A percentile compares a stretch with the other conserved stretches of the same genome.
Evolutionary conservation across 2,113 vertebrate genomes (phyloP).

Genomic region (Neodon shergylaensis): DNA sequence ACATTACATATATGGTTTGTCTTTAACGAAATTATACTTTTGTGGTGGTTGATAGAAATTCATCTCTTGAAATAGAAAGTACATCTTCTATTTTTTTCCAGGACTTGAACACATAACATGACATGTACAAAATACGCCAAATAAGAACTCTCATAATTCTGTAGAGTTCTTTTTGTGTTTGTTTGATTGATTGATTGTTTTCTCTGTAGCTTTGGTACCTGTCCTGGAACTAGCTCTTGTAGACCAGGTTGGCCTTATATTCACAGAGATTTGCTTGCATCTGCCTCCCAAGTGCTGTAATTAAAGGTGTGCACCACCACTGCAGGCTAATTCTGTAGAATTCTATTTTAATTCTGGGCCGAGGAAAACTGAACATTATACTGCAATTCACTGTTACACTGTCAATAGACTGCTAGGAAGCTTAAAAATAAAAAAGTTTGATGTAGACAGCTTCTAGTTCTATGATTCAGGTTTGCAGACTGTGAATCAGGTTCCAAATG

Average conservation of each 20-base stretch:
- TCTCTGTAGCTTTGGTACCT: too few species aligned
- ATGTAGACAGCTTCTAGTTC: not conserved
- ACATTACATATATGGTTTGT: not conserved
- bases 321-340: not conserved
- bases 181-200: too few species aligned
- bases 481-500: not conserved
- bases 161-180: not conserved
- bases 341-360: not conserved
- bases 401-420: not conserved
- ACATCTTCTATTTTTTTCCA: not conserved
- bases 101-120: not conserved
- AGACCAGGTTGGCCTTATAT: too few species aligned
- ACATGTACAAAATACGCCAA: not conserved
- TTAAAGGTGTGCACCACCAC: too few species aligned
- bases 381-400: not conserved
- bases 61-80: not conserved
- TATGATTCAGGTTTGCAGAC: not conserved
- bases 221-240: too few species aligned
- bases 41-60: not conserved
- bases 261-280: too few species aligned
- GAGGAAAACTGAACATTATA: constrained; percentile 27
- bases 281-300: too few species aligned
- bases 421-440: not conserved
- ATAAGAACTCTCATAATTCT: not conserved
- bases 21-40: not conserved